These are phyloP conservation scores for Paracyclopina nana DNA, from an alignment of 1,140 invertebrate genomes.

Conservation along the genomic window DNA sequence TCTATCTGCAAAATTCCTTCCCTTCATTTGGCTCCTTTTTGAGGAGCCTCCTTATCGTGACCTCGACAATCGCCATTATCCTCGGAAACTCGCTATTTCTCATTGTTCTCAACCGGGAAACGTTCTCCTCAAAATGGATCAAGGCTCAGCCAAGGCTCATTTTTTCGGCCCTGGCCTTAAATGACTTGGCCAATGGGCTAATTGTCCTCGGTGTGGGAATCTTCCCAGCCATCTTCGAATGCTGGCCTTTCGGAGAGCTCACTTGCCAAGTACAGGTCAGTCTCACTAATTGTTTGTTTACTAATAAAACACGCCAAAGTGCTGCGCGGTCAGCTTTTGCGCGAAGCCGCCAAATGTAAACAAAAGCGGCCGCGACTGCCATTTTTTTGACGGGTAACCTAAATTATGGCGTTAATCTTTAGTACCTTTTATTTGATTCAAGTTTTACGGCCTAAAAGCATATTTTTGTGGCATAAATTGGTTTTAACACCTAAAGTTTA, in stretches of 20 bases:
- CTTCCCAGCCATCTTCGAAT: slow-evolving; percentile 52
- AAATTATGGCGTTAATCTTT: no score
- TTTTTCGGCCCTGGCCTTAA: slow-evolving; percentile 55
- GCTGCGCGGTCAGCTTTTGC: no score
- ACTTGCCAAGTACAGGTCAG: slow-evolving; percentile 68
- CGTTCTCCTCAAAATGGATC: slow-evolving; percentile 56
- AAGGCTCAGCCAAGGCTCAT: slow-evolving; percentile 62
- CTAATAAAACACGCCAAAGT: no score
- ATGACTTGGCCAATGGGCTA: slow-evolving; percentile 59
- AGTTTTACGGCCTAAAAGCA: no score
- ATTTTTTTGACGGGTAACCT: no score
- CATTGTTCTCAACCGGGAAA: slow-evolving; percentile 55
- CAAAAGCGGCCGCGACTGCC: no score
- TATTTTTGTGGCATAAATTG: no score
- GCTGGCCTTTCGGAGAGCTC: slow-evolving; percentile 69
- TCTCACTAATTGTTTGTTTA: no score
- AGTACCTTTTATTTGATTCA: no score
- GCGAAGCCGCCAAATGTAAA: no score
- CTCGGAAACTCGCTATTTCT: slow-evolving; percentile 55
- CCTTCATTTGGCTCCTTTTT: slow-evolving; percentile 39
- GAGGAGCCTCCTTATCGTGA: slow-evolving; percentile 48
- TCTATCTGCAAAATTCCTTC: no score
- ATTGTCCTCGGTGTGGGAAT: slow-evolving; percentile 58
- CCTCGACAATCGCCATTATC: slow-evolving; percentile 49
- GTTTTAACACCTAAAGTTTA: no score